These are phyloP conservation scores for Coptodon bakossiorum DNA, from an alignment of 2,113 vertebrate genomes.

Conservation along the genomic window DNA sequence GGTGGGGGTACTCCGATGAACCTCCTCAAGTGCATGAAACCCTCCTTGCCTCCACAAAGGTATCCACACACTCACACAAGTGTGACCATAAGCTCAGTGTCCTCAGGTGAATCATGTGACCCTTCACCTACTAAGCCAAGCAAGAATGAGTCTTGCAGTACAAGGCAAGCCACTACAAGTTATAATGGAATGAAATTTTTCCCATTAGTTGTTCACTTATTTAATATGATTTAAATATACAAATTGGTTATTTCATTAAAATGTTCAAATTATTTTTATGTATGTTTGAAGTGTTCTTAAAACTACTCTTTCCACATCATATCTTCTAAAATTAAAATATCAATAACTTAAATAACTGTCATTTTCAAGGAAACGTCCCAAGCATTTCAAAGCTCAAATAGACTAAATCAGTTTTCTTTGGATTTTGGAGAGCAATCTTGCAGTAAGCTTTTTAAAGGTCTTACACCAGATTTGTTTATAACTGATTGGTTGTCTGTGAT, in stretches of 20 bases:
- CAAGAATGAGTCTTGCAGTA: neutral
- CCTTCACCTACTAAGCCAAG: neutral
- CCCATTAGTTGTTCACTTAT: neutral
- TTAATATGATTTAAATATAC: neutral
- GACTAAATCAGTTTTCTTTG: neutral
- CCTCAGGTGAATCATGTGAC: slow-evolving; percentile 11
- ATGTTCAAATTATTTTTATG: neutral
- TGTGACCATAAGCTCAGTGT: neutral
- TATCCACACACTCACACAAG: slow-evolving; percentile 57
- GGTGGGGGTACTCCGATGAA: slow-evolving; percentile 77
- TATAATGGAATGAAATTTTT: neutral
- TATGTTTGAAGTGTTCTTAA: neutral
- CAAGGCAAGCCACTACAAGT: neutral
- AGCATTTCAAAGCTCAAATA: neutral
- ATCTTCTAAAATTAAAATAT: neutral
- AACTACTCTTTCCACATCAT: neutral
- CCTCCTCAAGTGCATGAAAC: slow-evolving; percentile 96
- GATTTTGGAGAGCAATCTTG: neutral
- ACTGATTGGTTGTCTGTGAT: neutral
- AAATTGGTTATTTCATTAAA: neutral
- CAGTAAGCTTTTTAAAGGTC: neutral
- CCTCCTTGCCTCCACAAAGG: slow-evolving; percentile 88
- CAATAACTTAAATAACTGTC: neutral
- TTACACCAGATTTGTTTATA: neutral
- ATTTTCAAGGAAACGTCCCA: neutral